A percentile compares a stretch with the other conserved stretches of the same genome.
Evolutionary conservation across 2,888 invertebrate genomes (phyloP).

Genomic region (Periphyllus acericola): DNA sequence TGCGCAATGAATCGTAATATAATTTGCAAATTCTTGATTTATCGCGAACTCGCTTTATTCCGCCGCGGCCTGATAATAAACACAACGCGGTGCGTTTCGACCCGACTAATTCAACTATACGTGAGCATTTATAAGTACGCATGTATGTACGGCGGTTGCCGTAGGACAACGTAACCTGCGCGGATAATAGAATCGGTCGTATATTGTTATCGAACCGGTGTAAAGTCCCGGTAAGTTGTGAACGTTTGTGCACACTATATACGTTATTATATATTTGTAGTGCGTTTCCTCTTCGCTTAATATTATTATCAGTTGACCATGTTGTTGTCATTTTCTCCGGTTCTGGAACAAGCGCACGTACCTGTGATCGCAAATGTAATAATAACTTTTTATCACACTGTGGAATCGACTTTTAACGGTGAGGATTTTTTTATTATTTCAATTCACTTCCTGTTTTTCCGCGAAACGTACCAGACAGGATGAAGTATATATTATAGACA

Average conservation of each 20-base stretch:
- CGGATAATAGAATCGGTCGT: background rate
- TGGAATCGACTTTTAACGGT: background rate
- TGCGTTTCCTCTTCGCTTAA: background rate
- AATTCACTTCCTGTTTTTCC: too few relatives aligned
- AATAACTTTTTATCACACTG: background rate
- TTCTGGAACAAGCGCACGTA: background rate
- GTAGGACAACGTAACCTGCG: background rate
- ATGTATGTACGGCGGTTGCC: background rate
- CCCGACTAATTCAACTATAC: background rate
- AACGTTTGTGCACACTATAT: background rate
- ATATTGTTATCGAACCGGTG: background rate
- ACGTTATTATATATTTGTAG: too few relatives aligned
- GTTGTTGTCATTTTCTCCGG: background rate
- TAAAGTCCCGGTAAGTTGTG: background rate
- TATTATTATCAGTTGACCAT: background rate
- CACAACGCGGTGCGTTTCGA: background rate
- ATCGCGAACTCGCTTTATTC: background rate
- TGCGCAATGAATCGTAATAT: background rate
- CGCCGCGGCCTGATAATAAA: background rate
- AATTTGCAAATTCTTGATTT: slow-evolving; percentile 3
- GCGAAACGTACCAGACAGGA: too few relatives aligned
- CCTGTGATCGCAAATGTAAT: background rate
- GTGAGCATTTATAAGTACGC: background rate
- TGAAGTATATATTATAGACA: too few relatives aligned
- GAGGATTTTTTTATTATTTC: too few relatives aligned